Percentiles rank a stretch among this genome's conserved stretches.
phyloP scores from a whole-genome alignment of 2,113 vertebrate genomes.

The Nerophis lumbriciformis region DNA sequence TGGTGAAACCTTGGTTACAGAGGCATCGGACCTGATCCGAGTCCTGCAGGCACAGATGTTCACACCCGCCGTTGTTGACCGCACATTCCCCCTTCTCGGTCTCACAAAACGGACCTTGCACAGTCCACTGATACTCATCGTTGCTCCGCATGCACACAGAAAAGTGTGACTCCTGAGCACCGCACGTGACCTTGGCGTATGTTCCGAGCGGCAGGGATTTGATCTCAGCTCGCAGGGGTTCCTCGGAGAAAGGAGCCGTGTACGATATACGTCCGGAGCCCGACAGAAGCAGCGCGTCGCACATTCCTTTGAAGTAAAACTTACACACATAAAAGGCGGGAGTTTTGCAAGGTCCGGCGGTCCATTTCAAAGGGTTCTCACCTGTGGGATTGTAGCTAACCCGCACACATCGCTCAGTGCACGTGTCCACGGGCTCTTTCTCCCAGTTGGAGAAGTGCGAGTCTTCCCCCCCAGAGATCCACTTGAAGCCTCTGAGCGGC shows the following conservation, averaged over 20 bases:
- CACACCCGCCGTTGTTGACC: constrained; percentile 60
- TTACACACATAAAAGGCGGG: constrained; percentile 53
- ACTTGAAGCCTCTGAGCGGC: constrained; percentile 64
- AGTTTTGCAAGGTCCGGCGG: constrained; percentile 40
- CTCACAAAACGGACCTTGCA: constrained; percentile 56
- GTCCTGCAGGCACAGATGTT: constrained; percentile 45
- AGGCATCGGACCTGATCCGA: constrained; percentile 32
- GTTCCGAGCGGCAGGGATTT: constrained; percentile 58
- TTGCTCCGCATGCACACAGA: constrained; percentile 4
- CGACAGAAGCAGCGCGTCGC: constrained; percentile 47
- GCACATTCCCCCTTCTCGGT: constrained; percentile 30
- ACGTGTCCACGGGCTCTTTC: constrained; percentile 58
- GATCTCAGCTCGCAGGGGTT: constrained; percentile 30
- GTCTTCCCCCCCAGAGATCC: constrained; percentile 48
- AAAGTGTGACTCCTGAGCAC: neutral
- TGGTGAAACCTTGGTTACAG: constrained; percentile 56
- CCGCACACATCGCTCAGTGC: constrained; percentile 63
- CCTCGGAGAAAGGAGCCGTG: constrained; percentile 48
- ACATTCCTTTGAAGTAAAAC: constrained; percentile 70
- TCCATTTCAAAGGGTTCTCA: constrained; percentile 52
- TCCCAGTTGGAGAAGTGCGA: constrained; percentile 67
- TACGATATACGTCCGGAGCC: constrained; percentile 55
- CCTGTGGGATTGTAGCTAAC: constrained; percentile 16
- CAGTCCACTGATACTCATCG: constrained; percentile 43
- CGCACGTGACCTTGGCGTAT: constrained; percentile 44